These are phyloP conservation scores for Drosophila imparisetae DNA, from an alignment of 2,888 invertebrate species.

Conservation along the genomic window DNA sequence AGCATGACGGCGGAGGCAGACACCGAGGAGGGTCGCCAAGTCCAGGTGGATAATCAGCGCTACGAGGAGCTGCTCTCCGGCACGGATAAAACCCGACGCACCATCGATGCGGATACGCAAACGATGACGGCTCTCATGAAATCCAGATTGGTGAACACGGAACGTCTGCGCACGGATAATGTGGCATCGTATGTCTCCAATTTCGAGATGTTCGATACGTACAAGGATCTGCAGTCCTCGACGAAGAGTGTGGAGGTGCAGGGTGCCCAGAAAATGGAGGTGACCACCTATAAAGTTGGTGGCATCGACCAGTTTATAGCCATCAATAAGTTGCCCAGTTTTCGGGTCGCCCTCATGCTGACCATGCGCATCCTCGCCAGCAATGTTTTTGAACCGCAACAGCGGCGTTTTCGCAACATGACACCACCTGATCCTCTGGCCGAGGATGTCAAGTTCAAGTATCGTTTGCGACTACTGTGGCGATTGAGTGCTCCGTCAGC, in stretches of 20 bases:
- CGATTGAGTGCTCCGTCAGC: constrained; percentile 83
- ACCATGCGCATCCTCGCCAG: constrained; percentile 90
- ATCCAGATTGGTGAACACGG: constrained; percentile 87
- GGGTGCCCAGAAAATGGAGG: constrained; percentile 85
- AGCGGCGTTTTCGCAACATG: constrained; percentile 90
- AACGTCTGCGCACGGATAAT: constrained; percentile 86
- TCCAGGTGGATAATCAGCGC: constrained; percentile 88
- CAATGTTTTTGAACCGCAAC: constrained; percentile 88
- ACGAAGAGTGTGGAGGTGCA: constrained; percentile 80
- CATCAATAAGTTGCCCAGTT: constrained; percentile 82
- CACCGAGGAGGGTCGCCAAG: constrained; percentile 86
- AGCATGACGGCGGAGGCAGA: constrained; percentile 88
- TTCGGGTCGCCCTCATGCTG: constrained; percentile 88
- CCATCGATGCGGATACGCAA: constrained; percentile 89
- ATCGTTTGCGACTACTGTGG: constrained; percentile 89
- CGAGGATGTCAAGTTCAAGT: constrained; percentile 88
- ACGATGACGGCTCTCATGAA: constrained; percentile 88
- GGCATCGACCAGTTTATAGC: constrained; percentile 77
- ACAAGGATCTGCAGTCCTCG: constrained; percentile 85
- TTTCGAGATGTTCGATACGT: constrained; percentile 92
- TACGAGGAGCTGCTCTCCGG: constrained; percentile 89
- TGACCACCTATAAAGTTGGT: constrained; percentile 81
- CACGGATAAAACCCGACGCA: constrained; percentile 87
- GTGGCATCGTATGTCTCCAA: constrained; percentile 89
- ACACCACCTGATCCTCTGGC: constrained; percentile 87